Conservation (phyloP, 2,797 vertebrate species). For the Sebastes hubbsi region DNA sequence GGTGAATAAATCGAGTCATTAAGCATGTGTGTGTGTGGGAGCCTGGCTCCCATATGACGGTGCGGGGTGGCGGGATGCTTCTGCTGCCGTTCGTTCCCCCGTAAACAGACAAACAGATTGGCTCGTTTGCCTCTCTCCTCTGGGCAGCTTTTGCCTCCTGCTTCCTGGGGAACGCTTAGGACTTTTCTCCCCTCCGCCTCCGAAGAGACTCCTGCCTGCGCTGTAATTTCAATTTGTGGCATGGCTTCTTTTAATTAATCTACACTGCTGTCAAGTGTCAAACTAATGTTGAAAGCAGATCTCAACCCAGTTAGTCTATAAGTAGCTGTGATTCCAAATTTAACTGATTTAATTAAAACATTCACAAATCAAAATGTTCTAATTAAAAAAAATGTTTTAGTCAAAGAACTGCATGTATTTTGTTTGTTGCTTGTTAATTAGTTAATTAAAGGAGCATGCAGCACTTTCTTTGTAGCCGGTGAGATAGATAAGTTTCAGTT, state of each 20-base stretch:
- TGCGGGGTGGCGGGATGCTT: constrained; percentile 82
- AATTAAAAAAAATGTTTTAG: background rate
- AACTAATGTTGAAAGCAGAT: constrained; percentile 27
- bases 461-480: background rate
- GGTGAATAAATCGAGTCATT: constrained; percentile 98
- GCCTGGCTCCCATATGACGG: constrained; percentile 95
- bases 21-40: constrained; percentile 96
- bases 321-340: constrained; percentile 3
- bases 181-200: constrained; percentile 48
- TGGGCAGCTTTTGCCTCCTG: constrained; percentile 89
- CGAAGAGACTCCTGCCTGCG: constrained; percentile 20
- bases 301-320: background rate
- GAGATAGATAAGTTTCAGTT: background rate
- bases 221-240: constrained; percentile 47
- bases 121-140: constrained; percentile 92
- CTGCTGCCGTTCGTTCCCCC: constrained; percentile 92
- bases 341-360: background rate
- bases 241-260: constrained; percentile 49
- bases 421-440: background rate
- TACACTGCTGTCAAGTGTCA: constrained; percentile 33
- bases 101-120: constrained; percentile 95
- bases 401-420: background rate
- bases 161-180: constrained; percentile 71
- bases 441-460: background rate
- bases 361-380: background rate